A percentile compares a stretch with the other conserved stretches of the same genome.
Evolutionary conservation across 2,888 invertebrate genomes (phyloP).

Genomic region (Baccha elongata): DNA sequence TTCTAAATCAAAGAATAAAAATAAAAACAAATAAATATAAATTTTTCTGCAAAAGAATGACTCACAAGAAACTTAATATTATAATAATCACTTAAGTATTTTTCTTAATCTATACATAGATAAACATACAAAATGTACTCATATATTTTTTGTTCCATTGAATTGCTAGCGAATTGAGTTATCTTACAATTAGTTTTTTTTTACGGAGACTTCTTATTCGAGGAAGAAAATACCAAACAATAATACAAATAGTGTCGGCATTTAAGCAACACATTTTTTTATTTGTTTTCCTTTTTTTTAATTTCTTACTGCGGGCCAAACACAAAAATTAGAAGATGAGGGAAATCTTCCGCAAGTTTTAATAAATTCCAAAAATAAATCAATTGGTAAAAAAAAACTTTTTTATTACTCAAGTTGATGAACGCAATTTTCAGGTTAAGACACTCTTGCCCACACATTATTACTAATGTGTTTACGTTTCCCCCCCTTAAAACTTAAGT

Average conservation of each 20-base stretch:
- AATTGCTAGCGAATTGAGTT: neutral
- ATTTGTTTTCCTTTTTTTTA: neutral
- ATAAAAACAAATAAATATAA: too few relatives aligned
- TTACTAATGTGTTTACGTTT: neutral
- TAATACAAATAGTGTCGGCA: neutral
- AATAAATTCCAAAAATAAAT: constrained; percentile 29
- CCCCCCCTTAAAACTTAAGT: neutral
- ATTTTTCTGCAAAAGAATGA: too few relatives aligned
- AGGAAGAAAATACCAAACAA: constrained; percentile 8
- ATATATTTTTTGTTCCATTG: neutral
- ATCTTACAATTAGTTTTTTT: neutral
- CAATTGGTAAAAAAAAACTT: neutral
- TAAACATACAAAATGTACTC: too few relatives aligned
- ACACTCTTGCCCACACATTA: constrained; percentile 6
- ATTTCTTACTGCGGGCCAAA: neutral
- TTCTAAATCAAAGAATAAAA: too few relatives aligned
- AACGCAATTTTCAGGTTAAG: constrained; percentile 16
- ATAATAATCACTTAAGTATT: too few relatives aligned
- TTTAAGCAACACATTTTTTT: constrained; percentile 1
- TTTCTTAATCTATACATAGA: too few relatives aligned
- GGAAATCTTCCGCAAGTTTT: constrained; percentile 1
- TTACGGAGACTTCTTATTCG: neutral
- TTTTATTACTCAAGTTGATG: constrained; percentile 2
- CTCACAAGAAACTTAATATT: too few relatives aligned
- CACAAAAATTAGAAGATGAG: constrained; percentile 3